Evolutionary conservation across 2,888 invertebrate species (phyloP).

Genomic region (Perizoma affinitatum): DNA sequence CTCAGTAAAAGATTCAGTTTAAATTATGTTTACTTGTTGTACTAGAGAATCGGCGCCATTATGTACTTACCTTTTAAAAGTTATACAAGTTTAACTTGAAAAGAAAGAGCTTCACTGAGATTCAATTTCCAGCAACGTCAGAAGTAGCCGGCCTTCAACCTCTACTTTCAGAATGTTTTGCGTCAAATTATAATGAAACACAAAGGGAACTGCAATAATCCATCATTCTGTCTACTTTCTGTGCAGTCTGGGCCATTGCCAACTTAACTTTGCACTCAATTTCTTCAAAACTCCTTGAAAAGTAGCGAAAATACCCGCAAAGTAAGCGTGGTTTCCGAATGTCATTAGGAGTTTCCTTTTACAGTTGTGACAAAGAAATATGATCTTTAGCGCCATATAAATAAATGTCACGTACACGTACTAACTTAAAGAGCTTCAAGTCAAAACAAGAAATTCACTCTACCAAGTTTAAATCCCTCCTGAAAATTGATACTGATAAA

Average conservation of each 20-base stretch:
- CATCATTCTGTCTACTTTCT: slow-evolving; percentile 64
- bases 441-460: slow-evolving; percentile 41
- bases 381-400: slow-evolving; percentile 37
- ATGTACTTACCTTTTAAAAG: too few species aligned
- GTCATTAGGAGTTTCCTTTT: slow-evolving; percentile 52
- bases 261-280: slow-evolving; percentile 49
- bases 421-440: slow-evolving; percentile 37
- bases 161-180: slow-evolving; percentile 17
- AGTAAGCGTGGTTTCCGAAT: slow-evolving; percentile 51
- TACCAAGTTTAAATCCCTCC: slow-evolving; percentile 7
- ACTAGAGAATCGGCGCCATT: too few species aligned
- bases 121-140: neutral
- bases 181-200: slow-evolving; percentile 57
- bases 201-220: slow-evolving; percentile 58
- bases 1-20: too few species aligned
- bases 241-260: slow-evolving; percentile 45
- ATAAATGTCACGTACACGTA: slow-evolving; percentile 43
- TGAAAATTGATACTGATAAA: neutral
- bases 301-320: slow-evolving; percentile 43
- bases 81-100: too few species aligned
- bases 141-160: neutral
- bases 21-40: too few species aligned
- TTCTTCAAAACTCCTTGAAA: slow-evolving; percentile 30
- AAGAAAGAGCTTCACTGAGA: too few species aligned
- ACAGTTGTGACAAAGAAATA: slow-evolving; percentile 43